Base-by-base conservation (phyloP, 2,888 invertebrate species). In the Celastrina argiolus region DNA sequence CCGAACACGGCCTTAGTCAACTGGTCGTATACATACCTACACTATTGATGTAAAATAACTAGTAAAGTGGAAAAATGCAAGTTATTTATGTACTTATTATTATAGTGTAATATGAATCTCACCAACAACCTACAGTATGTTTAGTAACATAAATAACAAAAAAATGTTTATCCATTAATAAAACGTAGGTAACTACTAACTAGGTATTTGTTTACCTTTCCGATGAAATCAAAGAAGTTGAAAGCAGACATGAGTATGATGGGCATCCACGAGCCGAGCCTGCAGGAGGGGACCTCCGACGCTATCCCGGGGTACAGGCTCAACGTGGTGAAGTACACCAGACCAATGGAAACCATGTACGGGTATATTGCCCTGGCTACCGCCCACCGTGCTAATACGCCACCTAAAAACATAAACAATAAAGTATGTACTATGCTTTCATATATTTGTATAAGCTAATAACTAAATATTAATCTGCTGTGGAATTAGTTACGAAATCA, bases 281-380 rank as follows among this genome's bases (percentile, higher is more conserved):
- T 93, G 78, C 97, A 97, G 68, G 97, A 97, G 14, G 94, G 93
- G 34, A 98, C 95, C 82, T 98, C 97, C 0, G 97, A 96, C 67
- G 97, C 95, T 64, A 98, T 96, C 64, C 98, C 98, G 0, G 98
- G 98, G 80, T 98, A 98, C 18, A 98, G 89, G 69, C 96, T 96
- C 3, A 98, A 92, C 0, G 98, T 98, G 0, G 97, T 96, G 80
- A 97, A 96, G 81, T 98, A 98, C 1, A 97, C 97, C 69, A 97
- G 85, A 0, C 95, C 96, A 73, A 98, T 97, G 28, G 96, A 95
- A 51, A 96, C 92, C 97, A 98, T 98, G 84, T 97, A 97, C 0
- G 97, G 97, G 85, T 96, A 97, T 71, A 97, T 96, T 0, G 94
- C 93, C 73, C 95, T 95, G 0, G 97, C 95, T 1, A 97, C 97